These are phyloP conservation scores for Ochropleura leucogaster DNA, from an alignment of 2,888 invertebrate species.

Conservation along the genomic window DNA sequence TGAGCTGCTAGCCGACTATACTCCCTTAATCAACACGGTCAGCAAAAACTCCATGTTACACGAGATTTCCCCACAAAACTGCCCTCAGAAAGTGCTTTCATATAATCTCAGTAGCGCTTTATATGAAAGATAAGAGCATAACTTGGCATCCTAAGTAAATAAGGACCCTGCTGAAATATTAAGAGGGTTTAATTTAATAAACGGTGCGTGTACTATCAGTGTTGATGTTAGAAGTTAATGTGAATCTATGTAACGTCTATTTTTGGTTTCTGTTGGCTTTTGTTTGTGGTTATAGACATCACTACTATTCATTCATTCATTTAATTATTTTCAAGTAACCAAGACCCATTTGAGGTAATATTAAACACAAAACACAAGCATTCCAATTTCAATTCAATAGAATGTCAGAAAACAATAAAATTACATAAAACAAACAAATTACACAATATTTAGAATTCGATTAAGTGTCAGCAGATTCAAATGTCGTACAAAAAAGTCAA, in stretches of 20 bases:
- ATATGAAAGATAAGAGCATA: slow-evolving; percentile 61
- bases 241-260: slow-evolving; percentile 46
- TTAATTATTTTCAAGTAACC: too few relatives aligned
- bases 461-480: too few relatives aligned
- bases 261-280: slow-evolving; percentile 35
- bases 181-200: slow-evolving; percentile 73
- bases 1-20: slow-evolving; percentile 18
- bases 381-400: too few relatives aligned
- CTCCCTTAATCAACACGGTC: slow-evolving; percentile 35
- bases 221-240: slow-evolving; percentile 58
- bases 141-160: slow-evolving; percentile 76
- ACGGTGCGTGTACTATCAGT: slow-evolving; percentile 74
- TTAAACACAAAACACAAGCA: too few relatives aligned
- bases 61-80: slow-evolving; percentile 28
- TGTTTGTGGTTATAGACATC: background rate
- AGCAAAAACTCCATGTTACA: slow-evolving; percentile 40
- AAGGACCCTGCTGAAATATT: slow-evolving; percentile 69
- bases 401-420: too few relatives aligned
- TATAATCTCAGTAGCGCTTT: slow-evolving; percentile 61
- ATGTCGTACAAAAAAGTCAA: too few relatives aligned
- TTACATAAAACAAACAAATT: too few relatives aligned
- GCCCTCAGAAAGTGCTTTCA: slow-evolving; percentile 32
- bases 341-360: too few relatives aligned
- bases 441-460: too few relatives aligned
- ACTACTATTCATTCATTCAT: too few relatives aligned